Base-by-base conservation (phyloP, 2,888 invertebrate species). In the Sinelater perroti region DNA sequence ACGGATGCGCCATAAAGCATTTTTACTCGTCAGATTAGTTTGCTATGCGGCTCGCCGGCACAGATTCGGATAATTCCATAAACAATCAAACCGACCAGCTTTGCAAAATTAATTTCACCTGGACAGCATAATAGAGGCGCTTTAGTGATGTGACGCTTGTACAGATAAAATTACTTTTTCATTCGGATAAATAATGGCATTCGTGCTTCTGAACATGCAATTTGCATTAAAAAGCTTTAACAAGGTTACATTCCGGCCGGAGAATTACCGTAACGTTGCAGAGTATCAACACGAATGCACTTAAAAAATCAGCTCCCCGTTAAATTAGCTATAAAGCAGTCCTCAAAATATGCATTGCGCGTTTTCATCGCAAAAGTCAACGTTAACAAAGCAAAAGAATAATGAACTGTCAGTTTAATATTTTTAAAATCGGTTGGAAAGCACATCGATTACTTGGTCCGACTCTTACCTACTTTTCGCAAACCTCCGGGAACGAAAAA, bases 1-100 rank as follows among this genome's bases (percentile, higher is more conserved):
- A 44, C 44, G 44, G 13, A 30, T 28, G 28, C 11, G 44, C 30
- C 44, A 30, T 44, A 44, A 44, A 44, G 11, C 44, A 44, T 44
- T 44, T 44, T 44, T 44, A 30, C 44, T 44, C 44, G 44, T 44
- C 44, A 44, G 26, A 44, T 24, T 30, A 44, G 44, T 44, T n/a
- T n/a, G n/a, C n/a, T n/a, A n/a, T n/a, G n/a, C n/a, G n/a, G n/a
- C n/a, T n/a, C n/a, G n/a, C n/a, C n/a, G n/a, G 13, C 18, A 44
- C 30, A 13, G 11, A 44, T 44, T 3, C 10, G 30, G 44, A 44
- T 44, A 30, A 44, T 44, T 44, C 30, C 44, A 44, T 44, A 44
- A 44, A 44, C 44, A 44, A 44, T 44, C 44, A 28, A 44, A 28
- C 17, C 30, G 26, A 16, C n/a, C 26, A 44, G 44, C 28, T 44